Evolutionary conservation across 2,888 invertebrate species (phyloP).

Genomic region (Megalurothrips usitatus): DNA sequence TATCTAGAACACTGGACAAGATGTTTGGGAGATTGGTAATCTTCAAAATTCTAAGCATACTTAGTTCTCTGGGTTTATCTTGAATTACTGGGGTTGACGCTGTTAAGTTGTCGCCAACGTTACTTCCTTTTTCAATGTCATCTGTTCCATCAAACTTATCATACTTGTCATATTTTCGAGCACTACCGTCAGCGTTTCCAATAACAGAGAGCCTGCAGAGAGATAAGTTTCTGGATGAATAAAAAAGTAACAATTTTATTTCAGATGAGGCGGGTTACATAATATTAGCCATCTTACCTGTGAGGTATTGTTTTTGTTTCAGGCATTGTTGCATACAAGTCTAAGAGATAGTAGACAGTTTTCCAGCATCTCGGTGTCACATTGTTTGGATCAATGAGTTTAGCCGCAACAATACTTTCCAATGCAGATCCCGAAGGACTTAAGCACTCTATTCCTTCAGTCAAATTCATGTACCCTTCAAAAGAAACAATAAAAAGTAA

Average conservation of each 20-base stretch:
- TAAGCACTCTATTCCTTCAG: constrained; percentile 53
- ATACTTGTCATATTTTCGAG: constrained; percentile 46
- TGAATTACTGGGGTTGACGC: constrained; percentile 46
- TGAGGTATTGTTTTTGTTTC: constrained; percentile 89
- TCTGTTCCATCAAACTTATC: constrained; percentile 55
- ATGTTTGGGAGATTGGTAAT: background rate
- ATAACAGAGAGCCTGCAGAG: constrained; percentile 60
- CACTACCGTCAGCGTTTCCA: constrained; percentile 49
- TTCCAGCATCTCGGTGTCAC: constrained; percentile 85
- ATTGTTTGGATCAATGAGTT: constrained; percentile 40
- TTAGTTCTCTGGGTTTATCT: constrained; percentile 44
- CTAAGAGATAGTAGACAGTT: constrained; percentile 85
- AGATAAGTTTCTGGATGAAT: constrained; percentile 29
- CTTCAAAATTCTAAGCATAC: constrained; percentile 40
- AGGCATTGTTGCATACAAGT: constrained; percentile 90
- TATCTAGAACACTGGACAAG: background rate
- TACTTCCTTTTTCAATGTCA: constrained; percentile 53
- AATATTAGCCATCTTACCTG: constrained; percentile 47
- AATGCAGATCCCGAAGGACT: constrained; percentile 56
- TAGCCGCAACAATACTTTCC: constrained; percentile 48
- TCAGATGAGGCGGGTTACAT: background rate
- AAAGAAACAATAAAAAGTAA: constrained; percentile 27
- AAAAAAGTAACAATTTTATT: background rate
- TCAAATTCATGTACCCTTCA: constrained; percentile 72
- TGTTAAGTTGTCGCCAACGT: background rate